Base-by-base conservation (phyloP, 2,888 invertebrate genomes). In the Lasioglossum zephyrum region DNA sequence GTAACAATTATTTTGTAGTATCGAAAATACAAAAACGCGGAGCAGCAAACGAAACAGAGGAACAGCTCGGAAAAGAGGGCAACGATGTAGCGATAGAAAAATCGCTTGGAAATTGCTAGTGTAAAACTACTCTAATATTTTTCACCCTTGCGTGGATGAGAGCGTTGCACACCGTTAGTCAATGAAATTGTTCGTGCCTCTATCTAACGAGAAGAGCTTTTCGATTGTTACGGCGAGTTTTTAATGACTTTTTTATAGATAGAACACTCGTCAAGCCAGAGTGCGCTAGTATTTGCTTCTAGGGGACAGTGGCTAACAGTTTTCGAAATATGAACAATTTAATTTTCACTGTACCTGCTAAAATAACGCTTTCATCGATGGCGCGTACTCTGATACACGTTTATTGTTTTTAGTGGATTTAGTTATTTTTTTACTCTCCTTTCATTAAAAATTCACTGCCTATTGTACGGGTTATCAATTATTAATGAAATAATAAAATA, bases 311-410 rank as follows among this genome's bases (percentile, higher is more conserved):
- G 66, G 36, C 36, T 36, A 69, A 69, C 39, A 69, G 36, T 69
- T 69, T 69, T 9, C 36, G 22, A 69, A 69, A 39, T 69, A 69
- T 69, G 39, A 69, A 69, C 66, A 69, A 69, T 69, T 69, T 6
- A 26, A 18, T 16, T 18, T 63, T 4, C 60, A 22, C 22, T 3
- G 57, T n/a, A n/a, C n/a, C 57, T n/a, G n/a, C 57, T n/a, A n/a
- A 57, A 11, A 4, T n/a, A n/a, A 57, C 57, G 22, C n/a, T 57
- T 57, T 57, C n/a, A 57, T 57, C 57, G 57, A 57, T 4, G 57
- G n/a, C 11, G 9, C 57, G 22, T 11, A n/a, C 11, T 57, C 57
- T 57, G 4, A 11, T n/a, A 4, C n/a, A n/a, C 11, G n/a, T n/a
- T 57, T n/a, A 16, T 63, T 63, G 5, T 39, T 31, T 63, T 63